phyloP scores from a whole-genome alignment of 2,888 invertebrate species.

The Ariolimax columbianus region DNA sequence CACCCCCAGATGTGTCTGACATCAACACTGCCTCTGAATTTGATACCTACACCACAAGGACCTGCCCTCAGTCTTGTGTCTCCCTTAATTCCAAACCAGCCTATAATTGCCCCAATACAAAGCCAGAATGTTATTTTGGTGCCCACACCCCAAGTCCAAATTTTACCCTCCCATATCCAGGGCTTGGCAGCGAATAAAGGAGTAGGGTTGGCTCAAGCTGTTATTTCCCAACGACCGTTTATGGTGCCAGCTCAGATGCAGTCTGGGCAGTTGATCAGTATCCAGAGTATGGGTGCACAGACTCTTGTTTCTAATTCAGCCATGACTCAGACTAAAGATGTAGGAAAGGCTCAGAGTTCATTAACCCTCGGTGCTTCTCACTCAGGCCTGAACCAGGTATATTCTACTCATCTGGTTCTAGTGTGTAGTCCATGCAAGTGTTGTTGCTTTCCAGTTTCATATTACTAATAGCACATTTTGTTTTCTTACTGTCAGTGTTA shows the following conservation, averaged over 20 bases:
- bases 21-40: slow-evolving; percentile 23
- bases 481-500: not conserved
- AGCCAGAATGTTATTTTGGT: slow-evolving; percentile 31
- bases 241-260: slow-evolving; percentile 15
- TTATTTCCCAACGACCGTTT: slow-evolving; percentile 24
- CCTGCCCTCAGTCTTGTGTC: slow-evolving; percentile 36
- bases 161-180: slow-evolving; percentile 26
- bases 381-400: slow-evolving; percentile 22
- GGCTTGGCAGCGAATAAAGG: slow-evolving; percentile 20
- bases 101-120: slow-evolving; percentile 28
- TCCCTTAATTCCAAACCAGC: slow-evolving; percentile 29
- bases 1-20: slow-evolving; percentile 2
- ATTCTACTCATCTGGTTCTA: not conserved
- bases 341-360: slow-evolving; percentile 24
- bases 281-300: slow-evolving; percentile 30
- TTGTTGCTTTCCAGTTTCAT: slow-evolving; percentile 3
- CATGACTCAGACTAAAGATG: slow-evolving; percentile 26
- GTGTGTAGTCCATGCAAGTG: slow-evolving; percentile 4
- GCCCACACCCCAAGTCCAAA: slow-evolving; percentile 36
- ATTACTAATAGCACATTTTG: not conserved
- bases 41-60: slow-evolving; percentile 36
- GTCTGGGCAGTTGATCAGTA: slow-evolving; percentile 37
- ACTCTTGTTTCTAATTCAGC: slow-evolving; percentile 39
- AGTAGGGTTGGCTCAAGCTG: not conserved
- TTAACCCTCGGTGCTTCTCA: slow-evolving; percentile 26